Evolutionary conservation across 2,113 vertebrate species (phyloP), one percentile per base, ranked within the genome.

Genomic region (Spea bombifrons): DNA sequence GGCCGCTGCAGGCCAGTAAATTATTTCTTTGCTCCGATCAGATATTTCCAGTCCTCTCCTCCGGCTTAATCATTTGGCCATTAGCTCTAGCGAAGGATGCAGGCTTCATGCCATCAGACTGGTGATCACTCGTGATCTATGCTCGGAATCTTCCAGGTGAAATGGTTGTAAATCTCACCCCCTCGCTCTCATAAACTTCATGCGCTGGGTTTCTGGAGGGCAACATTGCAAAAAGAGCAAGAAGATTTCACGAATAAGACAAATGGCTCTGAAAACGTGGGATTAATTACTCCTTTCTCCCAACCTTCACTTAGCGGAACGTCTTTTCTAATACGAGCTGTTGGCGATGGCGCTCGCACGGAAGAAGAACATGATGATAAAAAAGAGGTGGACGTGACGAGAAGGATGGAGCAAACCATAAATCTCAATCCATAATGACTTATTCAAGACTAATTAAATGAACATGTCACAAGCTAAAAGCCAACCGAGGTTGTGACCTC

Each of bases 171-270:
- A 78, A 78, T 78, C 76, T 78, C 52, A 44, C 68, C 57, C n/a
- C 73, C 70, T 72, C 64, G 71, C 72, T 73, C 76, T 79, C 63
- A 77, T 77, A 71, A 63, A 77, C 75, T 79, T 79, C 72, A 79
- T 73, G 66, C 76, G 9, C 46, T 45, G 67, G 45, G 43, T 73
- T 79, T 79, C 70, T 79, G 59, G 69, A 79, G 76, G 76, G 76
- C 76, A 79, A 73, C 72, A 79, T 64, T 71, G 57, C 70, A 73
- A 13, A 9, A 79, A 79, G 76, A 55, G 76, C 47, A 53, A 65
- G 69, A 57, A 66, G 48, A 79, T 78, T 73, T 55, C 63, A 79
- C 61, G 46, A 59, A 73, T 79, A 79, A 79, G 70, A 79, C 70
- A 70, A 73, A 79, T 79, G 69, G 50, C 70, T 66, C 45, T 65